Evolutionary conservation across 1,140 invertebrate genomes (phyloP).

Genomic region (Muscidifurax raptorellus): DNA sequence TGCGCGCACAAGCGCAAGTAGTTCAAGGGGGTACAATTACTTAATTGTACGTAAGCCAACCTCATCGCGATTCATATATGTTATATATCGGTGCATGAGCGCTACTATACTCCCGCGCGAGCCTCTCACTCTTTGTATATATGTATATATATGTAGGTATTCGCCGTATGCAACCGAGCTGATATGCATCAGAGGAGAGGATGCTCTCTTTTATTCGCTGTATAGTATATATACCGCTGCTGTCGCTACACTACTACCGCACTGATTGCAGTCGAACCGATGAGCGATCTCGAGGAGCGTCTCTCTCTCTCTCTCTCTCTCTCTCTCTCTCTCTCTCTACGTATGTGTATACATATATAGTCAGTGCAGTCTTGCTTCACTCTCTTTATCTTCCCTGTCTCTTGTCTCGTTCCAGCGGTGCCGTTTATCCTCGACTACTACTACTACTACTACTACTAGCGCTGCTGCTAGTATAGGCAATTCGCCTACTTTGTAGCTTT

Average conservation of each 20-base stretch:
- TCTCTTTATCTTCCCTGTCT: not conserved
- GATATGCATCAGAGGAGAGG: not conserved
- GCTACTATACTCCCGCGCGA: not conserved
- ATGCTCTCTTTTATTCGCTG: not conserved
- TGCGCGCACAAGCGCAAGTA: constrained; percentile 53
- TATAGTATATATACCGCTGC: not conserved
- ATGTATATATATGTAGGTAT: too few relatives aligned
- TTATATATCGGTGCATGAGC: constrained; percentile 37
- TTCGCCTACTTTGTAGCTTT: not conserved
- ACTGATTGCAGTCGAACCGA: too few relatives aligned
- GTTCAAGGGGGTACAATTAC: constrained; percentile 61
- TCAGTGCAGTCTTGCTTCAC: not conserved
- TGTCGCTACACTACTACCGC: too few relatives aligned
- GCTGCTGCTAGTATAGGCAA: not conserved
- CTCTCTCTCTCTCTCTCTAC: too few relatives aligned
- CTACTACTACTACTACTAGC: not conserved
- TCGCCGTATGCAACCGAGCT: too few relatives aligned
- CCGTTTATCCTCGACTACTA: not conserved
- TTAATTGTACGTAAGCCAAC: constrained; percentile 57
- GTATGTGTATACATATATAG: too few relatives aligned
- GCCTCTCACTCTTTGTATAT: not conserved
- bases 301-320: too few relatives aligned
- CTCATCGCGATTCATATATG: constrained; percentile 52
- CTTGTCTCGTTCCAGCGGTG: not conserved
- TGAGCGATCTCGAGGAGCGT: not conserved